A percentile compares a stretch with the other conserved stretches of the same genome.
These are phyloP conservation scores for Halichoerus grypus DNA, from an alignment of 2,113 vertebrate genomes.

Conservation along the genomic window DNA sequence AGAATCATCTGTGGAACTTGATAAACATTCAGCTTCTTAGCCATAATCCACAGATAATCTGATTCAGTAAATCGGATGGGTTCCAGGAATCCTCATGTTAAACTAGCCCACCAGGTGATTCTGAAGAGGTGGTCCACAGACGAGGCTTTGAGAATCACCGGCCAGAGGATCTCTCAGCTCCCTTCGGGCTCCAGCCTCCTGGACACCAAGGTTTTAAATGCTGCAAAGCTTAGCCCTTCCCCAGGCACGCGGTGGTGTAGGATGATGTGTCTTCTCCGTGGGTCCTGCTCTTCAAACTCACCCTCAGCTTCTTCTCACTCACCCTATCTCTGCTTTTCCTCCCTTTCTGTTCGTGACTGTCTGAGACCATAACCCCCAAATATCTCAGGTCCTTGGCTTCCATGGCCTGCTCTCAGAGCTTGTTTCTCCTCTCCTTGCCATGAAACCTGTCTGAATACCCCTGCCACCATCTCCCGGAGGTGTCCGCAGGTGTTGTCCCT, in stretches of 20 bases:
- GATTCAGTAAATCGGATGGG: neutral
- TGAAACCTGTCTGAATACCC: neutral
- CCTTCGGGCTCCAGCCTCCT: neutral
- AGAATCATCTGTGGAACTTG: neutral
- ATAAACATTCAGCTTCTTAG: neutral
- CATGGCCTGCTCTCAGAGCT: neutral
- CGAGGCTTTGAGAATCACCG: neutral
- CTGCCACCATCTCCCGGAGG: neutral
- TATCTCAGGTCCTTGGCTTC: neutral
- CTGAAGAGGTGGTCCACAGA: neutral
- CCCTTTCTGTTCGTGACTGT: neutral
- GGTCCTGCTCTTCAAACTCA: neutral
- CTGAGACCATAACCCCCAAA: neutral
- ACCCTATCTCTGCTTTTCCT: neutral
- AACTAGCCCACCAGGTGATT: neutral
- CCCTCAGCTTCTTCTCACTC: neutral
- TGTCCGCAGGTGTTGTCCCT: neutral
- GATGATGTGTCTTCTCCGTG: neutral
- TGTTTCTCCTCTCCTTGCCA: constrained; percentile 5
- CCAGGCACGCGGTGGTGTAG: fast-evolving
- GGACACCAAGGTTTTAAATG: neutral
- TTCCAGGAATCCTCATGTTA: neutral
- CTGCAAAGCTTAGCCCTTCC: neutral
- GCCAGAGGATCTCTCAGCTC: neutral
- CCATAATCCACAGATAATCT: neutral